Evolutionary conservation across 2,113 vertebrate genomes (phyloP).

Genomic region (Candoia aspera): DNA sequence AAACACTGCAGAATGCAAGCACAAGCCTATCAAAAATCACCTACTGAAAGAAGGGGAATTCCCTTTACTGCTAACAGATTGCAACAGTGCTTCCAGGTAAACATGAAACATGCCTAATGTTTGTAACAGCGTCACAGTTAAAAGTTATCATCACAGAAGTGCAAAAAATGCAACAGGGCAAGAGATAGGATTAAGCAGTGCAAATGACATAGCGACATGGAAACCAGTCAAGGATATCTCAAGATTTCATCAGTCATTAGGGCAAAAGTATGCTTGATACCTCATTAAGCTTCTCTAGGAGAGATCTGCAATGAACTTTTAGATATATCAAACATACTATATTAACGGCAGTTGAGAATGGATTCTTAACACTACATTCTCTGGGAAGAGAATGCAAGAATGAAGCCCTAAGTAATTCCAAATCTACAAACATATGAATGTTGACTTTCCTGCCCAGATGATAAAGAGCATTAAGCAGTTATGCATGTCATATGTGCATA

Average conservation of each 20-base stretch:
- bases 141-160: not conserved
- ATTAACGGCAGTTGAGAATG: conserved; percentile 10
- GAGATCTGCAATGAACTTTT: not conserved
- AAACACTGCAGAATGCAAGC: not conserved
- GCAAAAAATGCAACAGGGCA: not conserved
- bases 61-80: not conserved
- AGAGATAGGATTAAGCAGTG: not conserved
- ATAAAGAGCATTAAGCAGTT: not conserved
- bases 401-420: conserved; percentile 24
- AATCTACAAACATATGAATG: conserved; percentile 9
- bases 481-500: not conserved
- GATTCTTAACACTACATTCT: not conserved
- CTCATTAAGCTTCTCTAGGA: conserved; percentile 4
- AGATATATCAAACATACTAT: not conserved
- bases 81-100: not conserved
- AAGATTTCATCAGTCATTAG: conserved; percentile 6
- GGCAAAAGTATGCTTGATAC: not conserved
- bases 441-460: not conserved
- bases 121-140: not conserved
- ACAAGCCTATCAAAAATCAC: not conserved
- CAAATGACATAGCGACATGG: not conserved
- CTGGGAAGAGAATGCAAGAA: not conserved
- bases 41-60: not conserved
- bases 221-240: not conserved
- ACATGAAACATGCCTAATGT: not conserved